Conservation (phyloP, 2,797 vertebrate genomes). For the Bradypus variegatus region DNA sequence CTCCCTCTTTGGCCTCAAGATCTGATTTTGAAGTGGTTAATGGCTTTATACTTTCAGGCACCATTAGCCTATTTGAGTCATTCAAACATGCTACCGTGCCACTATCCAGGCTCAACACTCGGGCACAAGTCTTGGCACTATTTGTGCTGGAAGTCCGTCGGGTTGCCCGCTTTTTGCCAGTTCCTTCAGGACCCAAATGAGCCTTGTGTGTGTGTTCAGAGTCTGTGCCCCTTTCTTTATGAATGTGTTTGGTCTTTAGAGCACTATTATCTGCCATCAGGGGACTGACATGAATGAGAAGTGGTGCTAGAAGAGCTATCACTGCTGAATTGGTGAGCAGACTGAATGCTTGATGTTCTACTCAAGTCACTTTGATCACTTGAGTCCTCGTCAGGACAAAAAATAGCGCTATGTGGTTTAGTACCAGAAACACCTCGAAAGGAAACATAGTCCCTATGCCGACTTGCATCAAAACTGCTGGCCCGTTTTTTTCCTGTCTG, state of each 20-base stretch:
- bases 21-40: conserved; percentile 99
- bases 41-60: conserved; percentile 85
- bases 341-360: conserved; percentile 92
- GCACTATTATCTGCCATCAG: conserved; percentile 84
- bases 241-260: conserved; percentile 81
- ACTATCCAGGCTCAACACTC: conserved; percentile 95
- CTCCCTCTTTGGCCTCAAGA: conserved; percentile 99
- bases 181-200: conserved; percentile 74
- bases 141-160: conserved; percentile 88
- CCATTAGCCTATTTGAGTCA: conserved; percentile 85
- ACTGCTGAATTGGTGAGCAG: conserved; percentile 89
- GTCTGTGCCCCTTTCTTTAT: conserved; percentile 72
- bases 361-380: conserved; percentile 98
- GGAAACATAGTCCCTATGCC: conserved; percentile 89
- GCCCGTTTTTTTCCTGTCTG: conserved; percentile 92
- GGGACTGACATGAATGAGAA: conserved; percentile 91
- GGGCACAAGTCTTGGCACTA: conserved; percentile 91
- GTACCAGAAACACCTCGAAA: conserved; percentile 81
- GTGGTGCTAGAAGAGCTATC: conserved; percentile 93
- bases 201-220: conserved; percentile 73
- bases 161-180: conserved; percentile 82
- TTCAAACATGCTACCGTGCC: conserved; percentile 93
- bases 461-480: conserved; percentile 95
- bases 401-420: conserved; percentile 89
- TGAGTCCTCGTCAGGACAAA: conserved; percentile 90